Evolutionary conservation across 2,113 vertebrate genomes (phyloP).

Genomic region (Sprattus sprattus): DNA sequence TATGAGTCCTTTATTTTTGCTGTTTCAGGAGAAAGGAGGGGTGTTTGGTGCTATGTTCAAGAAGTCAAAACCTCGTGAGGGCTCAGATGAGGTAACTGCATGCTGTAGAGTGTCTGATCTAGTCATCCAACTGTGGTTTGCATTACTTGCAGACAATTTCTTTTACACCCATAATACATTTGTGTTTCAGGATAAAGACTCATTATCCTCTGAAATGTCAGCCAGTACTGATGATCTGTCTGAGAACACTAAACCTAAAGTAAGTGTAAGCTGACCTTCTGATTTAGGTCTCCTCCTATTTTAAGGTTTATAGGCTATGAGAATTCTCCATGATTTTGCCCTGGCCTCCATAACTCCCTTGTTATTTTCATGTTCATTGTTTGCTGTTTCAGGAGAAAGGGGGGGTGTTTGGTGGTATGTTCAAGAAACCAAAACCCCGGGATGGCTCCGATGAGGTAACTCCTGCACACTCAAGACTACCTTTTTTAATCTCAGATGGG

Average conservation of each 20-base stretch:
- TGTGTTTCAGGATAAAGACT: slow-evolving; percentile 51
- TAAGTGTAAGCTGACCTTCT: slow-evolving; percentile 27
- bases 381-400: background rate
- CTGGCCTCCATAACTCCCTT: background rate
- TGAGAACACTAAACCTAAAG: slow-evolving; percentile 48
- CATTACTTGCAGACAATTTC: no score
- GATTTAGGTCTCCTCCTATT: background rate
- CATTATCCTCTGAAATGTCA: slow-evolving; percentile 40
- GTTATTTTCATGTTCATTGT: background rate
- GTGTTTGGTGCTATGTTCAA: background rate
- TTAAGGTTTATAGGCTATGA: no score
- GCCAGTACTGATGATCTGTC: slow-evolving; percentile 45
- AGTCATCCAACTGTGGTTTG: no score
- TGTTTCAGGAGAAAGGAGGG: background rate
- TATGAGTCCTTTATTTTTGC: background rate
- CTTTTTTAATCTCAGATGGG: background rate
- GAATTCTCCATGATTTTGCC: background rate
- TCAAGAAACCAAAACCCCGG: background rate
- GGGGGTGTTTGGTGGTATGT: background rate
- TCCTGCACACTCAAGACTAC: background rate
- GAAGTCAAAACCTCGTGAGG: background rate
- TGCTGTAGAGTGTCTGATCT: background rate
- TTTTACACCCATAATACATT: background rate
- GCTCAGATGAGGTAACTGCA: background rate
- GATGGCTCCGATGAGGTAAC: background rate